Evolutionary conservation across 1,140 invertebrate species (phyloP), one percentile per base, ranked within the genome.

Genomic region (Conus ventricosus): DNA sequence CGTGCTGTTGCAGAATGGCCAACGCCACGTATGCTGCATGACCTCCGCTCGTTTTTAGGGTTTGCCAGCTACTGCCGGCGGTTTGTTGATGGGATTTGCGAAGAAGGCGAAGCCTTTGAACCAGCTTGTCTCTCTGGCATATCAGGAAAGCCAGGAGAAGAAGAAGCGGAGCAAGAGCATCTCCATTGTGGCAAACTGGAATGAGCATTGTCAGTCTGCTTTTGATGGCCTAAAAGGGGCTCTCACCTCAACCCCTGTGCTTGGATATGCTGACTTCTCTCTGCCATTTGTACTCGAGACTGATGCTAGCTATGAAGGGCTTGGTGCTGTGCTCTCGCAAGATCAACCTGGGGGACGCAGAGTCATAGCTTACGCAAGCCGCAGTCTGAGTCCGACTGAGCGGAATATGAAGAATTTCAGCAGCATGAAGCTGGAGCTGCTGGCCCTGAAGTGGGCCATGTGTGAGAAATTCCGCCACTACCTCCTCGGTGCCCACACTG

Each of bases 41-140:
- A 95, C 71, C 55, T 96, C 0, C 89, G 94, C 67, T 93, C 80
- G 92, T 93, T 80, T 96, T 95, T 88, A 39, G 39, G 39, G 39
- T 39, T 39, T 39, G 39, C 39, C 39, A 39, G 39, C 39, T 39
- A 39, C 39, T 94, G 94, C 89, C 75, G 93, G 4, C 90, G 92
- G 88, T 95, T 95, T 90, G 91, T 96, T 54, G 93, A 90, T 85
- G 39, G 39, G 87, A 51, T 91, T 90, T 88, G 88, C 94, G 25
- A 87, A 92, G 90, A 84, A 93, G 17, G 94, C 94, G 8, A 89
- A 87, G 67, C 90, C 93, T 55, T 89, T 96, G 60, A 13, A 67
- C 20, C 20, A 13, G 60, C 20, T 67, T 15, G 60, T 67, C 11
- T 1, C 13, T 67, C 60, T 15, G 20, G 20, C 20, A 23, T 67